Evolutionary conservation across 2,797 vertebrate genomes (phyloP).

Genomic region (Melanotaenia pygmaea): DNA sequence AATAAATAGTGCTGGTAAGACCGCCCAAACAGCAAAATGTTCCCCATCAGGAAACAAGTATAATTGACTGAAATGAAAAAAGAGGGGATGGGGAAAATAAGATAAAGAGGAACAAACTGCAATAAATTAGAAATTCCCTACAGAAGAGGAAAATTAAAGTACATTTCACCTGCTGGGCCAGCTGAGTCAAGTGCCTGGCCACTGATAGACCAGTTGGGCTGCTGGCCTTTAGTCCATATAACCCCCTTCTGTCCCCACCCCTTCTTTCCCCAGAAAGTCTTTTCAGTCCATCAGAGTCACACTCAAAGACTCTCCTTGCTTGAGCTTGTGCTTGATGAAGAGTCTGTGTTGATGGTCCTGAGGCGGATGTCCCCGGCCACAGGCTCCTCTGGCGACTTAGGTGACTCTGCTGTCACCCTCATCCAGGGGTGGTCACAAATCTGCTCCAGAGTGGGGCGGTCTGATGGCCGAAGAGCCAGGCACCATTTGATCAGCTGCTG

Average conservation of each 20-base stretch:
- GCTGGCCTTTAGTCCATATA: conserved; percentile 61
- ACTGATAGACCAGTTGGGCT: conserved; percentile 41
- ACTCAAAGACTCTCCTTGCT: conserved; percentile 95
- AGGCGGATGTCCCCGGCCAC: conserved; percentile 87
- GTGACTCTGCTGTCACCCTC: conserved; percentile 75
- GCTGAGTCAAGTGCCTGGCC: conserved; percentile 35
- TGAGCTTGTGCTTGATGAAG: conserved; percentile 94
- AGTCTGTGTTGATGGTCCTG: conserved; percentile 89
- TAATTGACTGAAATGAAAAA: conserved; percentile 77
- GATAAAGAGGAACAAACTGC: conserved; percentile 81
- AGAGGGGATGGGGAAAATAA: conserved; percentile 69
- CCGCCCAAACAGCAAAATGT: conserved; percentile 86
- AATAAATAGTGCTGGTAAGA: conserved; percentile 89
- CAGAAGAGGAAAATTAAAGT: conserved; percentile 77
- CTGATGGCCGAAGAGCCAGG: conserved; percentile 94
- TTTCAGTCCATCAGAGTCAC: conserved; percentile 63
- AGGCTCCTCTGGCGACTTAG: conserved; percentile 83
- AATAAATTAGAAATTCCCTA: conserved; percentile 89
- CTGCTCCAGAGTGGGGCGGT: conserved; percentile 96
- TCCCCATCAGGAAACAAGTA: conserved; percentile 83
- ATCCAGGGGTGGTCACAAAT: conserved; percentile 97
- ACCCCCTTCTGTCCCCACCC: conserved; percentile 67
- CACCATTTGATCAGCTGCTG: conserved; percentile 98
- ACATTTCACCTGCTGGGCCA: conserved; percentile 61
- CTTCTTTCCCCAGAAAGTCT: conserved; percentile 56